Conservation (phyloP, 2,113 vertebrate species). For the Tachysurus fulvidraco region DNA sequence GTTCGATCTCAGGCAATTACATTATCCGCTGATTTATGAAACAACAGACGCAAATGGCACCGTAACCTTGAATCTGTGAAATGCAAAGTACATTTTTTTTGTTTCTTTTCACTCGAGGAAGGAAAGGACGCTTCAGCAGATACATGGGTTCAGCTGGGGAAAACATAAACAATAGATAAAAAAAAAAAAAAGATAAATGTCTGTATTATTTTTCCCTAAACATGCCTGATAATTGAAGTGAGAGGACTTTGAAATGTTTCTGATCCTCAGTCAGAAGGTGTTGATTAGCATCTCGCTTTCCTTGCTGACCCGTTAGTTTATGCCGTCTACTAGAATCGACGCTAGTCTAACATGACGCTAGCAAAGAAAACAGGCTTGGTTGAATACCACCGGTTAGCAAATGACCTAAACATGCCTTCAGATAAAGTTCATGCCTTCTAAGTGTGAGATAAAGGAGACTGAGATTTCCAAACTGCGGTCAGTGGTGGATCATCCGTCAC, state of each 20-base stretch:
- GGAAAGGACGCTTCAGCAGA: not conserved
- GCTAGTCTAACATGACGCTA: not conserved
- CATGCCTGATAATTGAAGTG: too few relatives aligned
- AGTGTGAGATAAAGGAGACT: too few relatives aligned
- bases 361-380: not conserved
- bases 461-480: too few relatives aligned
- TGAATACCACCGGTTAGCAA: not conserved
- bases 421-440: not conserved
- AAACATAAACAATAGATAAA: not conserved
- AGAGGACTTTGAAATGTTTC: too few relatives aligned
- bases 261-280: too few relatives aligned
- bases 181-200: not conserved
- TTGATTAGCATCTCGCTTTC: not conserved
- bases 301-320: not conserved
- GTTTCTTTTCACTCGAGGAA: slow-evolving; percentile 6
- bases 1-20: slow-evolving; percentile 70
- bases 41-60: slow-evolving; percentile 72
- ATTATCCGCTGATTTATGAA: slow-evolving; percentile 81
- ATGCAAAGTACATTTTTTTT: slow-evolving; percentile 60
- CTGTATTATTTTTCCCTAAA: not conserved
- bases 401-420: not conserved
- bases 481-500: too few relatives aligned
- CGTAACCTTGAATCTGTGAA: slow-evolving; percentile 77
- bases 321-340: not conserved
- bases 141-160: slow-evolving; percentile 1